phyloP scores from a whole-genome alignment of 2,797 vertebrate genomes.

The Trichosurus vulpecula region DNA sequence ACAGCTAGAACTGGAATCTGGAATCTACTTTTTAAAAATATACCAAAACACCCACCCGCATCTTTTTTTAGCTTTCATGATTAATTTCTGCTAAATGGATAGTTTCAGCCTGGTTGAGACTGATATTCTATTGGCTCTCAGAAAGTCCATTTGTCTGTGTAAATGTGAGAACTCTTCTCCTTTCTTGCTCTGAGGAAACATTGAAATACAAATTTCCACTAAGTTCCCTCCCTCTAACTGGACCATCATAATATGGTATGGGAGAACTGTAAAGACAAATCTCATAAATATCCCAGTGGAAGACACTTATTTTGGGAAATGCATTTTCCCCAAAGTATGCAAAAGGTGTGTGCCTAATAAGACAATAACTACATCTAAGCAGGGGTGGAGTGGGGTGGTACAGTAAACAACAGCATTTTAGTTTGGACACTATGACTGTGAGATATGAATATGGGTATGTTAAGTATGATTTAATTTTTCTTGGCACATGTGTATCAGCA shows the following conservation, averaged over 20 bases:
- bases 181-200: conserved; percentile 59
- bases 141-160: conserved; percentile 60
- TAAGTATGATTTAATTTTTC: conserved; percentile 39
- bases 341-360: conserved; percentile 51
- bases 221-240: conserved; percentile 46
- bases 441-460: conserved; percentile 15
- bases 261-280: conserved; percentile 21
- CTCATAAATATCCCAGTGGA: neutral
- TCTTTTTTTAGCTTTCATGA: conserved; percentile 75
- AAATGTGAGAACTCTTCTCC: conserved; percentile 59
- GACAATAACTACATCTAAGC: neutral
- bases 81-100: conserved; percentile 72
- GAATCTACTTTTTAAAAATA: conserved; percentile 79
- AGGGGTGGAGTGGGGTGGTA: neutral
- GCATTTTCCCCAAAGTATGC: conserved; percentile 12
- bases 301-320: conserved; percentile 2
- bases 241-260: conserved; percentile 49
- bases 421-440: conserved; percentile 6
- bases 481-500: conserved; percentile 25
- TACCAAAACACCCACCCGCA: conserved; percentile 21
- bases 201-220: conserved; percentile 65
- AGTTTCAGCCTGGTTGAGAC: conserved; percentile 63
- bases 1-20: conserved; percentile 73
- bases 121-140: conserved; percentile 46
- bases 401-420: conserved; percentile 16